Evolutionary conservation across 53 echinoderm and acorn worm genomes (phyloP), one percentile per base, ranked within the genome.

Genomic region (Mesocentrotus franciscanus): DNA sequence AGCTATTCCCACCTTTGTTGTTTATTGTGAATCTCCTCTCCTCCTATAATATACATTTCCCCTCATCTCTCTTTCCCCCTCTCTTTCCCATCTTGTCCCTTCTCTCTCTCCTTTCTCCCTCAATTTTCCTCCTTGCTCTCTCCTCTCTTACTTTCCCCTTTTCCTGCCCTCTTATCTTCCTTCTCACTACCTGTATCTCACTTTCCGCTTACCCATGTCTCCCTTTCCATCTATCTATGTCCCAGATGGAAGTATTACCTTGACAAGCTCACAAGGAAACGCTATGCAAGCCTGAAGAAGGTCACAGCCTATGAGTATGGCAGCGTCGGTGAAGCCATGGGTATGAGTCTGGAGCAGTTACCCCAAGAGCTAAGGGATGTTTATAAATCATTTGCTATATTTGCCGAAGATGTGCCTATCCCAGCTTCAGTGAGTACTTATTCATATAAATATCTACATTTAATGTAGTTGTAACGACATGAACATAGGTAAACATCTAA

Each of bases 301-400:
- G 95, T 90, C 0, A 97, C 98, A 0, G 95, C 97, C 11, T 98
- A 98, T 78, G 98, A 97, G 85, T 98, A 98, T 49, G 91, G 96
- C 39, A 97, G 97, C 85, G 97, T 98, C 1, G 98, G 97, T 55
- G 97, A 98, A 39, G 98, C 98, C 0, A 98, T 98, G 89, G 96
- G 96, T 14, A 97, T 97, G 81, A 98, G 98, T 59, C 94, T 98
- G 17, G 97, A 97, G 15, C 97, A 97, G 90, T 89, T 98, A 61
- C 89, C 96, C 0, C 92, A 92, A 8, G 96, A 96, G 56, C 81
- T 96, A 17, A 95, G 92, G 71, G 95, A 97, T 5, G 61, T 97
- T 39, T 98, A 98, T 93, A 90, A 91, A 78, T 97, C 97, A 39
- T 97, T 98, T 85, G 97, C 96, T 22, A 96, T 98, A 30, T 98